Evolutionary conservation across 2,888 invertebrate species (phyloP).

Genomic region (Oxyscelio sp.): DNA sequence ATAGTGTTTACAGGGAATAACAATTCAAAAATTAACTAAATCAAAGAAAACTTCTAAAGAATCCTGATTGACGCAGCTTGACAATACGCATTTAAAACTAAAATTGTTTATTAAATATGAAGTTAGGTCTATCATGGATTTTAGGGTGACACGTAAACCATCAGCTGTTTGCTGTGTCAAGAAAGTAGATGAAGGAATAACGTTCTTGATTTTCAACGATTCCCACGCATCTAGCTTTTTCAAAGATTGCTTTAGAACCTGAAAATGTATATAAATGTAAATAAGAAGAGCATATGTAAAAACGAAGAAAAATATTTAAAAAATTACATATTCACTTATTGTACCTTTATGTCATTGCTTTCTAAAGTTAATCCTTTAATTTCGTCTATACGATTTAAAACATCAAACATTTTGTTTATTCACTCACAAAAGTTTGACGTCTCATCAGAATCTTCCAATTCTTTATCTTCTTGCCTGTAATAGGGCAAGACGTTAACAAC

Average conservation of each 20-base stretch:
- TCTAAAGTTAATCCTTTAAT: constrained; percentile 16
- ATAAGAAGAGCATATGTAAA: constrained; percentile 1
- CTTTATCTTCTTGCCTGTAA: background rate
- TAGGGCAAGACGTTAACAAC: background rate
- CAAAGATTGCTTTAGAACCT: constrained; percentile 51
- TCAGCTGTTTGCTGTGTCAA: constrained; percentile 39
- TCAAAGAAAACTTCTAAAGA: constrained; percentile 49
- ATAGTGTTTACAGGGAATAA: too few relatives aligned
- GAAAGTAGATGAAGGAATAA: constrained; percentile 26
- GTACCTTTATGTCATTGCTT: constrained; percentile 25
- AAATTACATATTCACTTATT: too few relatives aligned
- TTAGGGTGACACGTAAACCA: constrained; percentile 49
- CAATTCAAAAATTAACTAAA: too few relatives aligned
- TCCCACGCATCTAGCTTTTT: constrained; percentile 54
- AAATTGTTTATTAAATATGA: constrained; percentile 27
- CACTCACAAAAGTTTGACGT: constrained; percentile 4
- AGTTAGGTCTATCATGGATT: constrained; percentile 27
- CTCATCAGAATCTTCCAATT: constrained; percentile 3
- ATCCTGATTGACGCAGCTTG: constrained; percentile 34
- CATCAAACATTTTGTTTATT: constrained; percentile 15
- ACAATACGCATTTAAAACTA: constrained; percentile 37
- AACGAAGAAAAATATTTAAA: too few relatives aligned
- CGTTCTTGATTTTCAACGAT: constrained; percentile 4
- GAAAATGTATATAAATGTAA: constrained; percentile 4
- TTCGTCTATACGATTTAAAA: constrained; percentile 1